phyloP scores from a whole-genome alignment of 2,888 invertebrate genomes.

The Hemistola chrysoprasaria region DNA sequence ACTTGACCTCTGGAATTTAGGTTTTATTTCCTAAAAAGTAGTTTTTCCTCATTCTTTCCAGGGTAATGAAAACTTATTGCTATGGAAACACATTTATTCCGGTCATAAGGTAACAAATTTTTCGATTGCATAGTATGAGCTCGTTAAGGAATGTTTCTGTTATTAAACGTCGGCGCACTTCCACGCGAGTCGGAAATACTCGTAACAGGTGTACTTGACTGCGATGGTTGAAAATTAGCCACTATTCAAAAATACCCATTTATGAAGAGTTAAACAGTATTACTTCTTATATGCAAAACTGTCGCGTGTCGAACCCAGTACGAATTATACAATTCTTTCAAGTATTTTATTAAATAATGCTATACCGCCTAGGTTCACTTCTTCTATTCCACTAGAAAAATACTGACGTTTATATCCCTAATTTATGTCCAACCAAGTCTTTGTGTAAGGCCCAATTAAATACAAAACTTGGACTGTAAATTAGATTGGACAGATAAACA shows the following conservation, averaged over 20 bases:
- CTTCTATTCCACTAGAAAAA: constrained; percentile 24
- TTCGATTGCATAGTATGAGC: constrained; percentile 18
- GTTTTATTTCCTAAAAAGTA: constrained; percentile 32
- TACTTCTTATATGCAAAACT: constrained; percentile 28
- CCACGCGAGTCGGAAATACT: constrained; percentile 23
- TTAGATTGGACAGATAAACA: constrained; percentile 35
- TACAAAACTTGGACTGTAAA: constrained; percentile 32
- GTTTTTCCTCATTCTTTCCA: constrained; percentile 32
- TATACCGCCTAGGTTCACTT: constrained; percentile 13
- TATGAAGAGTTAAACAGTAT: constrained; percentile 7
- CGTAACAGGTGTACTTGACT: no score
- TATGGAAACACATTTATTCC: constrained; percentile 21
- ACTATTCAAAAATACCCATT: constrained; percentile 20
- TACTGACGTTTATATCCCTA: constrained; percentile 27
- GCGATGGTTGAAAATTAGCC: constrained; percentile 24
- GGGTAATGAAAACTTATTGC: constrained; percentile 32
- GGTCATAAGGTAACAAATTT: constrained; percentile 16
- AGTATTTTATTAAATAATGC: constrained; percentile 22
- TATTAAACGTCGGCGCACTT: constrained; percentile 18
- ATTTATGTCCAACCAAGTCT: constrained; percentile 27
- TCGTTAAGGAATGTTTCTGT: constrained; percentile 23
- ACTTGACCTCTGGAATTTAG: constrained; percentile 48
- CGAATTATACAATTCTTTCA: background rate
- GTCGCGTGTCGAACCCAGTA: constrained; percentile 24
- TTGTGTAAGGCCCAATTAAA: constrained; percentile 31